A percentile compares a stretch with the other conserved stretches of the same genome.
Conservation (phyloP, 2,113 vertebrate genomes). For the Picathartes gymnocephalus region DNA sequence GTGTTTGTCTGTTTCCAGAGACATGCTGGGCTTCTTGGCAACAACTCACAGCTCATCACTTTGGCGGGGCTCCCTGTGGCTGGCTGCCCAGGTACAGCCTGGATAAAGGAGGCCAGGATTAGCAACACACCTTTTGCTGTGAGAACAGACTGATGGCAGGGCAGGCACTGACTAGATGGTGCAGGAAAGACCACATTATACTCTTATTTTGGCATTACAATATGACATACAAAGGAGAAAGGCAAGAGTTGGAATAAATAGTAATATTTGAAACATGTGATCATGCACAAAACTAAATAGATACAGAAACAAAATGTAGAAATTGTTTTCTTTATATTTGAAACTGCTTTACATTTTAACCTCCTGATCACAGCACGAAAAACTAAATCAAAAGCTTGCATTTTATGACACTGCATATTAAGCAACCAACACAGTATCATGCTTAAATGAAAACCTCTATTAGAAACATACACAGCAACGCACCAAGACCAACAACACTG, state of each 20-base stretch:
- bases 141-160: background rate
- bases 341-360: background rate
- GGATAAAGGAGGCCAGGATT: background rate
- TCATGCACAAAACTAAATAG: background rate
- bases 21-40: background rate
- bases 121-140: background rate
- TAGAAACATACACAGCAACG: background rate
- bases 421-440: background rate
- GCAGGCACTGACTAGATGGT: accelerated
- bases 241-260: background rate
- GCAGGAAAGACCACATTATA: background rate
- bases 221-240: background rate
- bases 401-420: background rate
- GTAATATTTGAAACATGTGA: background rate
- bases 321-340: background rate
- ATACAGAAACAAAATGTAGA: background rate
- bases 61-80: background rate
- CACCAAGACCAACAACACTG: background rate
- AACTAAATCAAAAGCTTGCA: background rate
- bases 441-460: background rate
- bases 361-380: background rate
- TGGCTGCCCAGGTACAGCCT: background rate
- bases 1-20: background rate
- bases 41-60: background rate
- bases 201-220: background rate